Percentiles rank a stretch among this genome's conserved stretches.
These are phyloP conservation scores for Drosophila dunni DNA, from an alignment of 1,140 invertebrate species.

Conservation along the genomic window DNA sequence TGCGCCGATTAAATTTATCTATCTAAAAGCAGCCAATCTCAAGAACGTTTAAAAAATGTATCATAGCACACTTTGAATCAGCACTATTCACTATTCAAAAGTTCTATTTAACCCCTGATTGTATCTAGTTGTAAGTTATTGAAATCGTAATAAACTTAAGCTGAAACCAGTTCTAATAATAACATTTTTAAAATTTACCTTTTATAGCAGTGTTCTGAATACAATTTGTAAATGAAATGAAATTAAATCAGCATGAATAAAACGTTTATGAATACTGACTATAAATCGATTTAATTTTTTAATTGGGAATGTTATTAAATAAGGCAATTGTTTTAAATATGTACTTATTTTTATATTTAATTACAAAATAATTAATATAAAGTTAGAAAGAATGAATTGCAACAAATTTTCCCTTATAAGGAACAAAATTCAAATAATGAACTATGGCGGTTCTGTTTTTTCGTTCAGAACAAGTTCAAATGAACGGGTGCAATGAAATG, in stretches of 20 bases:
- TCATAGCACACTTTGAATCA: slow-evolving; percentile 38
- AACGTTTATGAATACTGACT: slow-evolving; percentile 17
- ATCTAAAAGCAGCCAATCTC: slow-evolving; percentile 53
- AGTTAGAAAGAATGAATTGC: too few relatives aligned
- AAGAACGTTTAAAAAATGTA: slow-evolving; percentile 41
- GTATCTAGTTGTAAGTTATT: slow-evolving; percentile 74
- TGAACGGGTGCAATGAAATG: not conserved
- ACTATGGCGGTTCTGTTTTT: not conserved
- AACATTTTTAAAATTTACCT: slow-evolving; percentile 28
- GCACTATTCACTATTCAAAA: slow-evolving; percentile 30
- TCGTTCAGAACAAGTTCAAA: slow-evolving; percentile 2
- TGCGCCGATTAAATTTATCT: slow-evolving; percentile 37
- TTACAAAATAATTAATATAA: too few relatives aligned
- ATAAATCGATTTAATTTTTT: slow-evolving; percentile 8
- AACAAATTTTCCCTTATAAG: too few relatives aligned
- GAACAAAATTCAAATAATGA: not conserved
- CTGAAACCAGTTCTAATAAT: slow-evolving; percentile 64
- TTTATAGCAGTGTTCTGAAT: slow-evolving; percentile 30
- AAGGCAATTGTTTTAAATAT: too few relatives aligned
- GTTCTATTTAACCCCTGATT: slow-evolving; percentile 60
- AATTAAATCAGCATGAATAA: slow-evolving; percentile 11
- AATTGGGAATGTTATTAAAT: not conserved
- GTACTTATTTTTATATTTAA: too few relatives aligned
- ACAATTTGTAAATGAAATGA: slow-evolving; percentile 23
- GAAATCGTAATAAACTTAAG: slow-evolving; percentile 74